Evolutionary conservation across 2,888 invertebrate genomes (phyloP).

Genomic region (Carabus problematicus): DNA sequence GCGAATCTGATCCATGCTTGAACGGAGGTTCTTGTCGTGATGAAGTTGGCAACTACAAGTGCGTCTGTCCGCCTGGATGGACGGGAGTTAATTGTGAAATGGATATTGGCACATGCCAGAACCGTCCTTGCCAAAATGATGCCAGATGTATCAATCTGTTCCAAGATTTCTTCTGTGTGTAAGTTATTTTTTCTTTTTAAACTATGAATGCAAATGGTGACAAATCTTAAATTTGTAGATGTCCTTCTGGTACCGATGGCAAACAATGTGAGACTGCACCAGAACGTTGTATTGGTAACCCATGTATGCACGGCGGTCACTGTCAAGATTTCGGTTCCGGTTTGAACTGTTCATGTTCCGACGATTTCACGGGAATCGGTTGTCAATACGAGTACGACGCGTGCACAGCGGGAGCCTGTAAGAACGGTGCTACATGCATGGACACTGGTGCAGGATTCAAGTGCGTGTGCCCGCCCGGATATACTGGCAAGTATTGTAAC

Average conservation of each 20-base stretch:
- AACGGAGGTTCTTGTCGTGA: slow-evolving; percentile 91
- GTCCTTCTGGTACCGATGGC: slow-evolving; percentile 94
- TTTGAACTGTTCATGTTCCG: slow-evolving; percentile 90
- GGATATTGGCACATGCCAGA: slow-evolving; percentile 87
- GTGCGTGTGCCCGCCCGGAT: slow-evolving; percentile 85
- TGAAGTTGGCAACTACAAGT: slow-evolving; percentile 83
- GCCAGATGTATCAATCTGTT: slow-evolving; percentile 90
- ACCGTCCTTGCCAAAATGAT: slow-evolving; percentile 90
- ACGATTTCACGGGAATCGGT: slow-evolving; percentile 85
- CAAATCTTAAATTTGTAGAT: slow-evolving; percentile 61
- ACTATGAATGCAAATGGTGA: slow-evolving; percentile 23
- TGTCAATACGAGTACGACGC: slow-evolving; percentile 95
- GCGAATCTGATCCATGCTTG: slow-evolving; percentile 82
- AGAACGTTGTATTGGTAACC: slow-evolving; percentile 90
- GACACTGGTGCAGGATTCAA: slow-evolving; percentile 86
- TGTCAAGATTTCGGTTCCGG: slow-evolving; percentile 97
- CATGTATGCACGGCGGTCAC: slow-evolving; percentile 95
- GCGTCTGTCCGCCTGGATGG: slow-evolving; percentile 86
- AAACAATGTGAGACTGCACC: slow-evolving; percentile 97
- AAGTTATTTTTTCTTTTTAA: slow-evolving; percentile 59
- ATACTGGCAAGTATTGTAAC: slow-evolving; percentile 81
- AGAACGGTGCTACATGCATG: slow-evolving; percentile 91
- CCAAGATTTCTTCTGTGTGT: slow-evolving; percentile 90
- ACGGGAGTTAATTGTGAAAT: slow-evolving; percentile 83
- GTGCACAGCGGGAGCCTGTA: slow-evolving; percentile 87